Conservation (phyloP, 2,888 invertebrate genomes). For the Paralinhomoeus sp. region DNA sequence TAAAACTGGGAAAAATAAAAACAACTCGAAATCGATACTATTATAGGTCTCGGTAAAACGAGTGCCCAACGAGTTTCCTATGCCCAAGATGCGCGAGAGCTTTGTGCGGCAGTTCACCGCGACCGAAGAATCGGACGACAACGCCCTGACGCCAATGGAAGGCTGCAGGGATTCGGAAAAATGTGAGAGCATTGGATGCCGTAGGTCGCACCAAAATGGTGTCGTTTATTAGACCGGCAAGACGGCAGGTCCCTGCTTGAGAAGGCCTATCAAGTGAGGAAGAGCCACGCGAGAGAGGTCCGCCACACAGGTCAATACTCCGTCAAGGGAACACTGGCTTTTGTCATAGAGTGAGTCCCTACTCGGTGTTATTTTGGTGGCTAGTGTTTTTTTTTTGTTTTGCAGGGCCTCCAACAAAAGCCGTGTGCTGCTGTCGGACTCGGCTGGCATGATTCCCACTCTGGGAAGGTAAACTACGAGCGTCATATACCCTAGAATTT, state of each 20-base stretch:
- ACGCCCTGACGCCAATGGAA: too few relatives aligned
- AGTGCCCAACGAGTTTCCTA: conserved; percentile 49
- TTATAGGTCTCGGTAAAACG: conserved; percentile 43
- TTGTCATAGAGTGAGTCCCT: conserved; percentile 15
- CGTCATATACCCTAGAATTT: neutral
- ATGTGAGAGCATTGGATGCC: neutral
- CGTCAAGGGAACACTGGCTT: conserved; percentile 13
- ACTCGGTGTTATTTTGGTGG: neutral
- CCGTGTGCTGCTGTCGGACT: conserved; percentile 21
- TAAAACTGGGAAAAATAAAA: too few relatives aligned
- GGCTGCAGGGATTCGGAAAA: too few relatives aligned
- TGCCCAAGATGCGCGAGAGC: conserved; percentile 62
- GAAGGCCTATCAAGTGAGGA: neutral
- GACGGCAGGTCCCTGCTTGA: conserved; percentile 1
- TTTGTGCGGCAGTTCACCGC: conserved; percentile 95
- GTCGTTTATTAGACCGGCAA: too few relatives aligned
- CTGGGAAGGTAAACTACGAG: conserved; percentile 5
- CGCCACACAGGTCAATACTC: conserved; percentile 19
- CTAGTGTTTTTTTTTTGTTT: too few relatives aligned
- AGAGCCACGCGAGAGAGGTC: conserved; percentile 7
- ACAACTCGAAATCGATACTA: neutral
- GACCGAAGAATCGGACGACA: conserved; percentile 38
- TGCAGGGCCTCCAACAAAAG: conserved; percentile 21
- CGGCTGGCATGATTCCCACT: conserved; percentile 17
- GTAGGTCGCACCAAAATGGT: too few relatives aligned